These are phyloP conservation scores for Squalus acanthias DNA, from an alignment of 2,797 vertebrate genomes.

Conservation along the genomic window DNA sequence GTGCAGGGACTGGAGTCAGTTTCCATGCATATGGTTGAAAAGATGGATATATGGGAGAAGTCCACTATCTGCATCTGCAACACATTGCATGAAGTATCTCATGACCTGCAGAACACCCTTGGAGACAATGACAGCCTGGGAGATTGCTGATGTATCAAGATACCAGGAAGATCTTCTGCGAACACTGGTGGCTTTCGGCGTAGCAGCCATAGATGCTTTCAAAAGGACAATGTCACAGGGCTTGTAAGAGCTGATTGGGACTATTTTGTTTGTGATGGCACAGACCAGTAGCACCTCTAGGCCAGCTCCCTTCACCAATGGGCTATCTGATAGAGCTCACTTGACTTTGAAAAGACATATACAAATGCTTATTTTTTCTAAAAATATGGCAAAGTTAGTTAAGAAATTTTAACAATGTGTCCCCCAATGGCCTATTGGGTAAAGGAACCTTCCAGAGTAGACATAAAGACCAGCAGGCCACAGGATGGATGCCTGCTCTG, in stretches of 20 bases:
- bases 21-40: too few species aligned
- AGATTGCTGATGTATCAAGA: neutral
- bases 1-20: neutral
- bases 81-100: too few species aligned
- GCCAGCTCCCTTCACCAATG: too few species aligned
- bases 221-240: too few species aligned
- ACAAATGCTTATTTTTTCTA: neutral
- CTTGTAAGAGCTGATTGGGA: too few species aligned
- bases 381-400: neutral
- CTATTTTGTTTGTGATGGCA: too few species aligned
- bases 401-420: neutral
- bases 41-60: too few species aligned
- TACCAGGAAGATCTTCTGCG: neutral
- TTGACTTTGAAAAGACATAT: too few species aligned
- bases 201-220: neutral
- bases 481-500: neutral
- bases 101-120: neutral
- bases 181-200: neutral
- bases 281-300: too few species aligned
- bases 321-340: too few species aligned
- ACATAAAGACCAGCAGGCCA: neutral
- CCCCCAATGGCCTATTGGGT: neutral
- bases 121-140: neutral
- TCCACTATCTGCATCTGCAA: too few species aligned
- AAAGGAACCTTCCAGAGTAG: neutral